Evolutionary conservation across 2,888 invertebrate species (phyloP).

Genomic region (Lepidonotus clava): DNA sequence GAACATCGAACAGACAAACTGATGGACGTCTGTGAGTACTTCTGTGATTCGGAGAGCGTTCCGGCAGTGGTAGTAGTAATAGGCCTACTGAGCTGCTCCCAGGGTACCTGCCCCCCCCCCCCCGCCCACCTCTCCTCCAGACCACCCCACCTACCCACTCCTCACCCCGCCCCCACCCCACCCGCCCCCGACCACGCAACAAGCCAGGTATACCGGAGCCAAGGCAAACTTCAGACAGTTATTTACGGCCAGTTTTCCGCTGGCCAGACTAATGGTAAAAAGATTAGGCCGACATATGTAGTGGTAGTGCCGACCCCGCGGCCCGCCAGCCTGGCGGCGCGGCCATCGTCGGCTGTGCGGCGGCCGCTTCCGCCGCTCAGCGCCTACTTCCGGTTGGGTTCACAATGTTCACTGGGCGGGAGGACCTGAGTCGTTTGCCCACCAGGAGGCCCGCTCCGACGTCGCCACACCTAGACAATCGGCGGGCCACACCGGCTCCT

Average conservation of each 20-base stretch:
- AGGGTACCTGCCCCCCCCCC: not conserved
- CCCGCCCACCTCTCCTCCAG: not conserved
- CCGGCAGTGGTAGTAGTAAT: too few species aligned
- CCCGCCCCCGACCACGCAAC: not conserved
- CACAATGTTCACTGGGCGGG: conserved; percentile 11
- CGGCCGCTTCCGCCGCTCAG: not conserved
- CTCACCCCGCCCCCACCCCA: conserved; percentile 16
- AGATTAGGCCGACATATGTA: conserved; percentile 31
- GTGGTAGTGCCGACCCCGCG: not conserved
- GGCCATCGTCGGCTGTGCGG: not conserved
- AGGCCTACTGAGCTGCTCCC: too few species aligned
- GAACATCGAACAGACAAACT: too few species aligned
- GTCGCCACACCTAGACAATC: conserved; percentile 40
- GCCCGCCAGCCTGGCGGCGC: conserved; percentile 27
- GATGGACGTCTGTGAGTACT: too few species aligned
- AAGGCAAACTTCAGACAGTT: too few species aligned
- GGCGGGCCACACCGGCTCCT: too few species aligned
- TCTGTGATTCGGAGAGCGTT: too few species aligned
- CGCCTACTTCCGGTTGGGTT: not conserved
- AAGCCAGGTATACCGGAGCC: too few species aligned
- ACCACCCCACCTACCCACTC: conserved; percentile 16
- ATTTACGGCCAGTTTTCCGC: conserved; percentile 29
- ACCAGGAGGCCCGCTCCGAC: not conserved
- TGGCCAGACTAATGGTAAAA: conserved; percentile 32
- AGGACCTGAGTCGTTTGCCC: conserved; percentile 32